A percentile compares a stretch with the other conserved stretches of the same genome.
phyloP scores from a whole-genome alignment of 2,113 vertebrate species.

The Forbesichthys agassizii region DNA sequence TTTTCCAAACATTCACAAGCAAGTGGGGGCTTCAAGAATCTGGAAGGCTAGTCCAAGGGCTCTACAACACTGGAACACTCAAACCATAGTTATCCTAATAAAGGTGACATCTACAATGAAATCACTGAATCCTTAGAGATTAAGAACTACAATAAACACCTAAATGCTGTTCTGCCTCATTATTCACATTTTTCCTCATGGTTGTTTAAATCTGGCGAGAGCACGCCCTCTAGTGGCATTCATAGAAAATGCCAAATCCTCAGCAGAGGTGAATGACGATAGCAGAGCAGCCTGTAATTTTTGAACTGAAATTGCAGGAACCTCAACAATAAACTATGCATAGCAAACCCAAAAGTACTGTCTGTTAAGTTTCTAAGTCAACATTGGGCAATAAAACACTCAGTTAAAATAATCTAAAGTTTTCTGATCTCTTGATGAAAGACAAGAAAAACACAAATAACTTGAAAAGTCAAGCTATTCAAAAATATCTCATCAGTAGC shows the following conservation, averaged over 20 bases:
- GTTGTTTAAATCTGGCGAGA: background rate
- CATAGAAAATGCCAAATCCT: background rate
- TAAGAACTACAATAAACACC: background rate
- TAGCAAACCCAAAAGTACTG: background rate
- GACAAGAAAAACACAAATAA: too few species aligned
- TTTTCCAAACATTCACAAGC: too few species aligned
- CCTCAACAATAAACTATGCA: background rate
- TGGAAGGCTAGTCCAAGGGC: too few species aligned
- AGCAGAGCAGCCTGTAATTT: background rate
- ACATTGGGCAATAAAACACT: background rate
- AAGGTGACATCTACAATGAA: too few species aligned
- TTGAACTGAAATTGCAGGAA: background rate
- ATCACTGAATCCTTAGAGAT: too few species aligned
- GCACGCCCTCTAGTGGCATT: constrained; percentile 18
- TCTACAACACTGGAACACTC: too few species aligned
- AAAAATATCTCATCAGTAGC: too few species aligned
- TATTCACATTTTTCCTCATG: background rate
- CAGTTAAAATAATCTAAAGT: background rate
- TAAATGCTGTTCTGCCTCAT: background rate
- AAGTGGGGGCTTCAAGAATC: too few species aligned
- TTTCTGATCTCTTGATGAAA: background rate
- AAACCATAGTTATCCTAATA: too few species aligned
- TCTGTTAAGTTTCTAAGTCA: background rate
- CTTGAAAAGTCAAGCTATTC: too few species aligned
- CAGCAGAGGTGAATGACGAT: background rate